Base-by-base conservation (phyloP, 2,113 vertebrate species). In the Anoura caudifer region DNA sequence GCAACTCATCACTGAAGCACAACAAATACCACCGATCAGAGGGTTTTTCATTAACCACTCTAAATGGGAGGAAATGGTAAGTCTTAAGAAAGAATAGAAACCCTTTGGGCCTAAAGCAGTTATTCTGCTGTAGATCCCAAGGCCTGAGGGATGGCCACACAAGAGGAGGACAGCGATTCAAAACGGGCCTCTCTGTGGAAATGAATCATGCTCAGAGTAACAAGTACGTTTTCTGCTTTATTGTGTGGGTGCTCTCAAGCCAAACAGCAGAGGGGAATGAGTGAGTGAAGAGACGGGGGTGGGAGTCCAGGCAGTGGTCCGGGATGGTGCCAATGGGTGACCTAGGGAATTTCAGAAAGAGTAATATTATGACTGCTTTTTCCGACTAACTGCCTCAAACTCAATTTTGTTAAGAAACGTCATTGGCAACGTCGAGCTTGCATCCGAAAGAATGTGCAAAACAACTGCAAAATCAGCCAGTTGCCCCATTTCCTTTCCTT, bases 71-170 rank as follows among this genome's bases (percentile, higher is more conserved):
- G 95, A 97, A 97, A 97, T 81, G 94, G 95, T 93, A 81, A 93
- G 82, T 90, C 87, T 93, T 67, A 81, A 93, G 85, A 96, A 91
- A 97, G 96, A 97, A 83, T 95, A 97, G 94, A 97, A 91, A 86
- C 20, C 45, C 77, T 97, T 76, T 97, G 91, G 95, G 88, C 91
- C 82, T 93, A 79, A 96, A 88, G 88, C 56, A 84, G 63, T 91
- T 81, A 89, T 93, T 96, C 87, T 94, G 94, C 95, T 97, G 94
- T 95, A 82, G 97, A 96, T 97, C 94, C 59, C 47, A 10, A 91
- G 86, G 89, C 91, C 1, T 15, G 90, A 93, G 90, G 89, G 94
- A 90, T 94, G 97, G 47, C 97, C 97, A 97, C 97, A 98, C 97
- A 97, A 95, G 95, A 97, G 86, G 94, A 94, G 91, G 85, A 80